Base-by-base conservation (phyloP, 92 coral and sea anemone genomes). In the Desmophyllum pertusum region DNA sequence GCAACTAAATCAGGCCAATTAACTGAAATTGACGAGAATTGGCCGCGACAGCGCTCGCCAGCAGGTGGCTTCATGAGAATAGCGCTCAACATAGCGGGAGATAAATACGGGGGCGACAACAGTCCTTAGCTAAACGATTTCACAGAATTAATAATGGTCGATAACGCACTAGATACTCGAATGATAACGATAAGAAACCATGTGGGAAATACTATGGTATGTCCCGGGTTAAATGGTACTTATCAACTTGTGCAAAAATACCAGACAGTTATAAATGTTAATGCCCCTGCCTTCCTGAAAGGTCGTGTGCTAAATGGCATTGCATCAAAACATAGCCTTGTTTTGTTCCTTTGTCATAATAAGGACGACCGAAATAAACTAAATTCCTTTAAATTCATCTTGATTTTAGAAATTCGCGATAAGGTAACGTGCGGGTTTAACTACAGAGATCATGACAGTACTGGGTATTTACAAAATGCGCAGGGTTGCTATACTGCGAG, bases 1-100 rank as follows among this genome's bases (percentile, higher is more conserved):
- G 87, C 90, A 70, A 43, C 86, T 43, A 79, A 50, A 86, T 86
- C 70, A 77, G 86, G 68, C 76, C n/a, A 86, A 86, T 86, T 86
- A 86, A 66, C 68, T 50, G 35, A 68, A 77, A 85, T 85, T 85
- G 83, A 59, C 72, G 17, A 85, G 85, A 84, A 84, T 71, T 82
- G 86, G 79, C 79, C 59, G 70, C 70, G 37, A 79, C 42, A 66
- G 89, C 55, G 71, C 36, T 50, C 21, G 21, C 70, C 78, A 80
- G 86, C 90, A 86, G 90, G 90, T 86, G 90, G 71, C 11, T 9
- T 25, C 17, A 35, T 31, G 30, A 45, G 43, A 82, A 55, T 57
- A 48, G 63, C 59, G 70, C 27, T 82, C n/a, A 59, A 43, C 86
- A 5, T 72, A 52, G 86, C 79, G 45, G 86, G 79, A 41, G 64